Evolutionary conservation across 2,888 invertebrate genomes (phyloP).

Genomic region (Andrena minutula): DNA sequence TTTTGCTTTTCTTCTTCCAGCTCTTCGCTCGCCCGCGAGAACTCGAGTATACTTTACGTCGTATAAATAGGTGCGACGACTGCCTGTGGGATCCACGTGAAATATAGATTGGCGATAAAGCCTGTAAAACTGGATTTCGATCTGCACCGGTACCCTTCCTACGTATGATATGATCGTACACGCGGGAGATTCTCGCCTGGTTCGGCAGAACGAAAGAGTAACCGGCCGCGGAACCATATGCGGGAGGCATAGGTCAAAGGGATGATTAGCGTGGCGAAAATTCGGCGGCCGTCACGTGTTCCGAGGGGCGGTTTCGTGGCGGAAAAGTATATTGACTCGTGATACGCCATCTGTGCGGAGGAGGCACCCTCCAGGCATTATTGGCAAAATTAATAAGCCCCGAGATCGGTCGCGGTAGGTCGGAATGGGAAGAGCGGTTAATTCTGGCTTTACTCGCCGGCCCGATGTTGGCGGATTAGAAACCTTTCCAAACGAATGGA

Average conservation of each 20-base stretch:
- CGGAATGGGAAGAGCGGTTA: slow-evolving; percentile 78
- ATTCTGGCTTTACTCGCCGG: slow-evolving; percentile 74
- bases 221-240: slow-evolving; percentile 42
- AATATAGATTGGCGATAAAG: slow-evolving; percentile 51
- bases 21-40: slow-evolving; percentile 49
- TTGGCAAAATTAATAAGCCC: slow-evolving; percentile 83
- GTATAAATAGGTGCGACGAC: slow-evolving; percentile 57
- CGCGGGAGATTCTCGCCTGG: not conserved
- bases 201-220: not conserved
- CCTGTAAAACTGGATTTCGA: slow-evolving; percentile 24
- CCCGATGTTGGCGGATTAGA: slow-evolving; percentile 69
- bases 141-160: slow-evolving; percentile 15
- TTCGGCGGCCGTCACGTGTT: slow-evolving; percentile 70
- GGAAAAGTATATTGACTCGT: slow-evolving; percentile 82
- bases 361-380: slow-evolving; percentile 71
- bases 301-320: slow-evolving; percentile 64
- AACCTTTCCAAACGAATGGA: slow-evolving; percentile 73
- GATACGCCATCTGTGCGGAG: slow-evolving; percentile 82
- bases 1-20: slow-evolving; percentile 25
- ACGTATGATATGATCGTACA: not conserved
- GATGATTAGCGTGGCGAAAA: slow-evolving; percentile 69
- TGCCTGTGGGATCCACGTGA: slow-evolving; percentile 53
- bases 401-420: slow-evolving; percentile 73
- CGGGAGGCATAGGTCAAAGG: slow-evolving; percentile 57
- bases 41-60: slow-evolving; percentile 45